Percentiles rank a stretch among this genome's conserved stretches.
These are phyloP conservation scores for Eublepharis macularius DNA, from an alignment of 2,113 vertebrate genomes.

Conservation along the genomic window DNA sequence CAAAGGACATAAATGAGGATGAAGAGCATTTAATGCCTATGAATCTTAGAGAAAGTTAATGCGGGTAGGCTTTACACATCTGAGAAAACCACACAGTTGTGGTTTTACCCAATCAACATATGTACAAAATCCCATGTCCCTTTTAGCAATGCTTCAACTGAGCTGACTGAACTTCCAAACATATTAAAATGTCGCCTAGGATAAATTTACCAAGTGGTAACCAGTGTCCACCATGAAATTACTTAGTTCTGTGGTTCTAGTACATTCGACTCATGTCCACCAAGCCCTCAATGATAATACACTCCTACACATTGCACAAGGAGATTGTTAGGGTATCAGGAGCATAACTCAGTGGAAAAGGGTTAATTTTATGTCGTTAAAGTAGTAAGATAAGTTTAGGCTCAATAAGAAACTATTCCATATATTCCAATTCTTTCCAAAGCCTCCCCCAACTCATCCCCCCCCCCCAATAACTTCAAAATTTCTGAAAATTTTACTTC, in stretches of 20 bases:
- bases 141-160: not conserved
- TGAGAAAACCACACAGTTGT: not conserved
- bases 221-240: no score
- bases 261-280: not conserved
- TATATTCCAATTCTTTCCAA: no score
- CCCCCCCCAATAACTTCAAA: no score
- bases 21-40: fast-evolving
- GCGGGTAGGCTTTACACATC: not conserved
- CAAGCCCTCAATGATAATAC: not conserved
- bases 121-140: not conserved
- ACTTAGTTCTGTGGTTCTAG: not conserved
- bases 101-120: not conserved
- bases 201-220: not conserved
- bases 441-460: no score
- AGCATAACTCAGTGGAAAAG: not conserved
- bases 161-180: not conserved
- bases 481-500: no score
- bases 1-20: not conserved
- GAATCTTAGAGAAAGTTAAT: not conserved
- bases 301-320: not conserved
- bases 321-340: not conserved
- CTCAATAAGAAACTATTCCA: no score
- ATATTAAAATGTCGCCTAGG: not conserved
- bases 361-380: not conserved
- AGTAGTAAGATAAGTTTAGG: no score